These are phyloP conservation scores for Smutsia temminckii DNA, from an alignment of 2,797 vertebrate genomes.

Conservation along the genomic window DNA sequence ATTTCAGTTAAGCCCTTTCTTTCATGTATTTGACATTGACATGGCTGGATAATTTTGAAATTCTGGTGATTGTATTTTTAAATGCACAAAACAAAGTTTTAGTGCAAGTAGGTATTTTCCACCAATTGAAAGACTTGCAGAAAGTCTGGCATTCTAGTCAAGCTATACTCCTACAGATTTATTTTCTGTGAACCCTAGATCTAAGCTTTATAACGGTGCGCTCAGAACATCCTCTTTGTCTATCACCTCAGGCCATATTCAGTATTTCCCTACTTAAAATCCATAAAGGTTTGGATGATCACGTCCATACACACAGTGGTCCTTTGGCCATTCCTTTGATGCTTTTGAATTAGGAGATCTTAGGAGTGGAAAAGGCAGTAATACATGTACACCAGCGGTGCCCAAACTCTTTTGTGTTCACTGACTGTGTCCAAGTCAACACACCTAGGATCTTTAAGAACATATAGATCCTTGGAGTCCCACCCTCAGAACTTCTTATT, in stretches of 20 bases:
- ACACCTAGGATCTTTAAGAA: constrained; percentile 28
- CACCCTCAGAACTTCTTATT: neutral
- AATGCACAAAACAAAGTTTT: constrained; percentile 52
- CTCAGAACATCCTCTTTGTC: neutral
- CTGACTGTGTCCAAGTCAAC: constrained; percentile 9
- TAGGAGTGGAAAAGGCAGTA: constrained; percentile 18
- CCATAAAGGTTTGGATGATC: constrained; percentile 8
- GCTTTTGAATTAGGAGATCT: constrained; percentile 48
- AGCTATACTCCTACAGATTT: neutral
- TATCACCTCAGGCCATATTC: neutral
- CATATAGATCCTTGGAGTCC: neutral
- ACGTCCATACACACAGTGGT: neutral
- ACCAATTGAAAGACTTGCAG: constrained; percentile 22
- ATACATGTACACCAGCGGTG: neutral
- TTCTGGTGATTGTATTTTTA: constrained; percentile 55
- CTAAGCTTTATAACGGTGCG: neutral
- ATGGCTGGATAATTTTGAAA: constrained; percentile 68
- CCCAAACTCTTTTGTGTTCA: neutral
- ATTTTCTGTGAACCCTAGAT: constrained; percentile 27
- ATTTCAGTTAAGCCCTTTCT: constrained; percentile 67
- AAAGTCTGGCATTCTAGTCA: neutral
- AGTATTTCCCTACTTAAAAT: constrained; percentile 38
- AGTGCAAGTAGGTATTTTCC: constrained; percentile 39
- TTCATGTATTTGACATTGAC: constrained; percentile 61
- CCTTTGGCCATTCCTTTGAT: constrained; percentile 33